A percentile compares a stretch with the other conserved stretches of the same genome.
Evolutionary conservation across 2,797 vertebrate species (phyloP).

Genomic region (Eulemur coronatus): DNA sequence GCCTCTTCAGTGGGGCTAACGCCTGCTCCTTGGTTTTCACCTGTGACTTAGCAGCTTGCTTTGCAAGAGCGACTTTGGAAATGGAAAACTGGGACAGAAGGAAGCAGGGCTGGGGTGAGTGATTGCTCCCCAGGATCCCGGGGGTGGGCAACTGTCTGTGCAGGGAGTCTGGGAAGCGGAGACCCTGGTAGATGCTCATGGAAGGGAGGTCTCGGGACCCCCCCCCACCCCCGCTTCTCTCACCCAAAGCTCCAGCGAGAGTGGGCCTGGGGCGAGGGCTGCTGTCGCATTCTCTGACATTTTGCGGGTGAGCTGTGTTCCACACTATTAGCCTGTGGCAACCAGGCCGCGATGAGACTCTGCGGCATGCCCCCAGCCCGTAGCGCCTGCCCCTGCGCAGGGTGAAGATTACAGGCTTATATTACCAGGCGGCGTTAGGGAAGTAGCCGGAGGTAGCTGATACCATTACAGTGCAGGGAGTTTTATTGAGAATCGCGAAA

Average conservation of each 20-base stretch:
- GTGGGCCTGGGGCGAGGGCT: accelerated
- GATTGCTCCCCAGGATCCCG: not conserved
- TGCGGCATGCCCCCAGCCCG: constrained; percentile 75
- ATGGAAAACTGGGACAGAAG: not conserved
- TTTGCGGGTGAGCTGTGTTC: constrained; percentile 82
- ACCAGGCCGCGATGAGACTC: constrained; percentile 77
- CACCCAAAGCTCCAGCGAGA: not conserved
- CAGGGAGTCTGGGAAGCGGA: not conserved
- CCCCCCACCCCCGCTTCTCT: not conserved
- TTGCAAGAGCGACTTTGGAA: not conserved
- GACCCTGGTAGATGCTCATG: accelerated
- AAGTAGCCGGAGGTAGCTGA: constrained; percentile 83
- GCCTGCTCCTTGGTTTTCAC: not conserved
- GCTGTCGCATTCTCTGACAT: constrained; percentile 82
- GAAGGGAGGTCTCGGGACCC: not conserved
- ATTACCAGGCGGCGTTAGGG: constrained; percentile 78
- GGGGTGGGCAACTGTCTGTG: not conserved
- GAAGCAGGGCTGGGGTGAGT: not conserved
- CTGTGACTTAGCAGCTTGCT: not conserved
- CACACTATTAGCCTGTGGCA: constrained; percentile 83
- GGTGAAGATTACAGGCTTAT: constrained; percentile 85
- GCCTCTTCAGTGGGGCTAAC: not conserved
- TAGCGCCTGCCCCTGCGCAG: constrained; percentile 74
- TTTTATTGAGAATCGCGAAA: constrained; percentile 82
- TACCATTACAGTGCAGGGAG: constrained; percentile 79